Evolutionary conservation across 2,888 invertebrate species (phyloP).

Genomic region (Aporophyla lueneburgensis): DNA sequence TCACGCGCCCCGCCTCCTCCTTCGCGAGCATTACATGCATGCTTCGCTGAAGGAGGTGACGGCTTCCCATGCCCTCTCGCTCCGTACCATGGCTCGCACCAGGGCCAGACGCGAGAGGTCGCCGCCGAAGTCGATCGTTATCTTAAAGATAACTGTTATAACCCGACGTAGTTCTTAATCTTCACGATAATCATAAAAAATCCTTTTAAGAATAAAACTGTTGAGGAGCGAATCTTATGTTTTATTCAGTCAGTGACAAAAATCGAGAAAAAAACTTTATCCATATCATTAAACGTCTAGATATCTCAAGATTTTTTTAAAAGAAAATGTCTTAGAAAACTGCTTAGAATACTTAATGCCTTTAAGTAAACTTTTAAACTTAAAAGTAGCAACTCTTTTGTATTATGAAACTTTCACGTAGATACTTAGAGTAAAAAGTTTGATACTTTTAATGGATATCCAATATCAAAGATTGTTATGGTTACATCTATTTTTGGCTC

Average conservation of each 20-base stretch:
- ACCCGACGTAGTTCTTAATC: neutral
- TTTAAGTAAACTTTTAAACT: neutral
- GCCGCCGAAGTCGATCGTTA: too few relatives aligned
- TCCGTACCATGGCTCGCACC: too few relatives aligned
- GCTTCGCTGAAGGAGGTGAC: too few relatives aligned
- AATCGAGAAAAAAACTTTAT: slow-evolving; percentile 15
- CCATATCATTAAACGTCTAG: neutral
- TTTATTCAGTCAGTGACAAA: neutral
- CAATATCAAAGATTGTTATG: neutral
- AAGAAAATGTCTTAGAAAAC: slow-evolving; percentile 8
- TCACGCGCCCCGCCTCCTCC: too few relatives aligned
- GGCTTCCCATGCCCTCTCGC: too few relatives aligned
- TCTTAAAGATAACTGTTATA: neutral
- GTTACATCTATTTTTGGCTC: neutral
- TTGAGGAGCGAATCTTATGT: neutral
- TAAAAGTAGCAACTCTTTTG: neutral
- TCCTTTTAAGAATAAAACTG: neutral
- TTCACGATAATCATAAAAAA: too few relatives aligned
- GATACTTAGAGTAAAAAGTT: neutral
- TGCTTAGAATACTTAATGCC: neutral
- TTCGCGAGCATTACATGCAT: too few relatives aligned
- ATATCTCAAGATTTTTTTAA: neutral
- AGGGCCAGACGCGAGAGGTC: too few relatives aligned
- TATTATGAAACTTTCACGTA: neutral
- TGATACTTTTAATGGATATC: neutral